Conservation (phyloP, 2,888 invertebrate species). For the Gari tellinella region DNA sequence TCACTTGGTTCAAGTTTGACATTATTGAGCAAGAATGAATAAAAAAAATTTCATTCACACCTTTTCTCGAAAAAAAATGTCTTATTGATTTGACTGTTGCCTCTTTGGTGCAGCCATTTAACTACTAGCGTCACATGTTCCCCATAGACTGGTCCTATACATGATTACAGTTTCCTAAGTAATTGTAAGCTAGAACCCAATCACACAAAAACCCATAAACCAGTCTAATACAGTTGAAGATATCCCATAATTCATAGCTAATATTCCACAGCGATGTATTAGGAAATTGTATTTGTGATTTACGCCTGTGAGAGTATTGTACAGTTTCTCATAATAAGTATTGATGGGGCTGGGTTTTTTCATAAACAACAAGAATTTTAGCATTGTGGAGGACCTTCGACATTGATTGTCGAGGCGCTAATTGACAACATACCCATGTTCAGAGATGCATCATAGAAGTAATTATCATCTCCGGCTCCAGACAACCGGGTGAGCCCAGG, state of each 20-base stretch:
- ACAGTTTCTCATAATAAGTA: conserved; percentile 10
- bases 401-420: neutral
- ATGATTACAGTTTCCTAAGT: conserved; percentile 7
- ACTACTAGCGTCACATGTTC: no score
- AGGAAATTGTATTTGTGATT: conserved; percentile 43
- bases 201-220: conserved; percentile 27
- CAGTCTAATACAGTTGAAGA: conserved; percentile 34
- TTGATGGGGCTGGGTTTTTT: conserved; percentile 10
- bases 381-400: neutral
- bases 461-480: no score
- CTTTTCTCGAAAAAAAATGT: no score
- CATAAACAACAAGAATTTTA: conserved; percentile 3
- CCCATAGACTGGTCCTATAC: no score
- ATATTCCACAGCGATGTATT: conserved; percentile 32
- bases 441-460: neutral
- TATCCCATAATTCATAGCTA: conserved; percentile 44
- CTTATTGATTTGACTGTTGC: no score
- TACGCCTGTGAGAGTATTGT: conserved; percentile 9
- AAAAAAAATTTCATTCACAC: no score
- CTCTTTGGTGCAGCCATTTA: no score
- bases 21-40: no score
- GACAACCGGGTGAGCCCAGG: no score
- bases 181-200: conserved; percentile 20
- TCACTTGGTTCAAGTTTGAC: no score
- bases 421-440: neutral